Conservation (phyloP, 2,888 invertebrate genomes). For the Acanthococcus lagerstroemiae region DNA sequence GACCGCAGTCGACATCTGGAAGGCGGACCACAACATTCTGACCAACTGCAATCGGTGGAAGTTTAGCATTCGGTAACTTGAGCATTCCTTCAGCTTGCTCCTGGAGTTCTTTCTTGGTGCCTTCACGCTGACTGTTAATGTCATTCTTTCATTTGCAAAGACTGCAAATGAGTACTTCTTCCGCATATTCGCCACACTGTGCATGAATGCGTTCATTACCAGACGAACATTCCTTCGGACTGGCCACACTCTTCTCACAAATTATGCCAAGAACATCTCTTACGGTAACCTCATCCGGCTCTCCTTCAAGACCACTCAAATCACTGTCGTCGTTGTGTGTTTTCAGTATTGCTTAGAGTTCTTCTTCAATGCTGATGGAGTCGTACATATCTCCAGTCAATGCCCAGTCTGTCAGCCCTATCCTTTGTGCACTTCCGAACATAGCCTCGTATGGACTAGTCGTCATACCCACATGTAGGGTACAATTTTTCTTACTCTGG, state of each 20-base stretch:
- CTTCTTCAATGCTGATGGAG: neutral
- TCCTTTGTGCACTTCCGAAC: too few species aligned
- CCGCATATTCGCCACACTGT: neutral
- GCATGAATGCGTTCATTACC: neutral
- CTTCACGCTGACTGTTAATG: neutral
- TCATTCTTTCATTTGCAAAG: neutral
- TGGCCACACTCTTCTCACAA: neutral
- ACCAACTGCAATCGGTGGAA: neutral
- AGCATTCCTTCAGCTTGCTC: neutral
- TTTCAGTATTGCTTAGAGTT: neutral
- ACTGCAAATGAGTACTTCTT: neutral
- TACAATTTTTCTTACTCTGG: too few species aligned
- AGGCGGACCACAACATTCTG: neutral
- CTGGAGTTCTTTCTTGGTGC: neutral
- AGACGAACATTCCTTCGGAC: neutral
- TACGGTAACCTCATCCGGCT: neutral
- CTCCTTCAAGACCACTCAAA: neutral
- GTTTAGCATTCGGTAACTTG: neutral
- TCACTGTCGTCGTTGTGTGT: neutral
- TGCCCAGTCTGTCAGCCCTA: too few species aligned
- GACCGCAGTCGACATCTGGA: too few species aligned
- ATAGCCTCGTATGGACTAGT: too few species aligned
- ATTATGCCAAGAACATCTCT: neutral
- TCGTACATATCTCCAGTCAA: too few species aligned
- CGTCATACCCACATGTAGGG: too few species aligned